These are phyloP conservation scores for Labroides dimidiatus DNA, from an alignment of 2,797 vertebrate genomes.

Conservation along the genomic window DNA sequence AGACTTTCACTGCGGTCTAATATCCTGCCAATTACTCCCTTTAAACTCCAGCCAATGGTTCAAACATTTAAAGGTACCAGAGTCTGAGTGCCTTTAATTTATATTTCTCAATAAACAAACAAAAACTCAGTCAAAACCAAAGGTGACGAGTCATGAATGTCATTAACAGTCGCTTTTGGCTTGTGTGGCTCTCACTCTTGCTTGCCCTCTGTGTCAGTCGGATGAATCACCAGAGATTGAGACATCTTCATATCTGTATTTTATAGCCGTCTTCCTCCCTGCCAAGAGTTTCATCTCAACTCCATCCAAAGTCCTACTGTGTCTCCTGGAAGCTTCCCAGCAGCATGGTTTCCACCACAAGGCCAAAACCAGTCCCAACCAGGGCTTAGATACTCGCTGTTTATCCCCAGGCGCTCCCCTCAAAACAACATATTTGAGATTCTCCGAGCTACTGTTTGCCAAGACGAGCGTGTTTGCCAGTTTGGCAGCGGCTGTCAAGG, in stretches of 20 bases:
- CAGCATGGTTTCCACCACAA: slow-evolving; percentile 54
- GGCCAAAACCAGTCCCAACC: slow-evolving; percentile 63
- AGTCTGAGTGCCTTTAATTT: slow-evolving; percentile 42
- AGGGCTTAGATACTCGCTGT: slow-evolving; percentile 60
- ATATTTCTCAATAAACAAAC: slow-evolving; percentile 60
- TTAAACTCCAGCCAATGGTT: slow-evolving; percentile 62
- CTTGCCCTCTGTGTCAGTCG: slow-evolving; percentile 37
- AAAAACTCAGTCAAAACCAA: slow-evolving; percentile 17
- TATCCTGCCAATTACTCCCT: slow-evolving; percentile 62
- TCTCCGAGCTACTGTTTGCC: slow-evolving; percentile 57
- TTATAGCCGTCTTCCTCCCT: slow-evolving; percentile 51
- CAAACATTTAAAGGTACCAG: slow-evolving; percentile 57
- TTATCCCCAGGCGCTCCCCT: slow-evolving; percentile 58
- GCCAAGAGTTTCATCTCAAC: slow-evolving; percentile 71
- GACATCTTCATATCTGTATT: slow-evolving; percentile 72
- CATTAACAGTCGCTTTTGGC: background rate
- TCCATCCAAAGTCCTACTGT: slow-evolving; percentile 56
- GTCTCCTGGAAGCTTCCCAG: slow-evolving; percentile 66
- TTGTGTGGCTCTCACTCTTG: slow-evolving; percentile 1
- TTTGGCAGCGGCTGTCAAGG: slow-evolving; percentile 40
- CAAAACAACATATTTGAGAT: slow-evolving; percentile 72
- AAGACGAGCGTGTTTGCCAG: slow-evolving; percentile 42
- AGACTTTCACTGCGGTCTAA: slow-evolving; percentile 60
- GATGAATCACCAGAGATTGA: slow-evolving; percentile 56
- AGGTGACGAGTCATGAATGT: slow-evolving; percentile 31